phyloP scores from a whole-genome alignment of 2,797 vertebrate genomes.

The Fundulus diaphanus region DNA sequence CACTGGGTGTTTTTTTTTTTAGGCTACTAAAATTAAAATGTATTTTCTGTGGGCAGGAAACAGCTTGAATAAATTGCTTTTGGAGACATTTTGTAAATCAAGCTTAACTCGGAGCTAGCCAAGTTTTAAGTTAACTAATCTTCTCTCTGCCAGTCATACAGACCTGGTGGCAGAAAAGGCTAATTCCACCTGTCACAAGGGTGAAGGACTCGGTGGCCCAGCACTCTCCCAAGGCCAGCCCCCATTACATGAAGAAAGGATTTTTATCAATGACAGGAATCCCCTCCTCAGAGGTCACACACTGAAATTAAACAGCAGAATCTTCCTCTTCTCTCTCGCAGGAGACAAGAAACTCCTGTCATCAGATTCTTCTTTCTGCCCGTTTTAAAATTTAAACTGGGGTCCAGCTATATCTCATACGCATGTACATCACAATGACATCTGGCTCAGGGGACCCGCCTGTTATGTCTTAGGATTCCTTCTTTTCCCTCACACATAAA shows the following conservation, averaged over 20 bases:
- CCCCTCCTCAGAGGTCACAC: slow-evolving; percentile 51
- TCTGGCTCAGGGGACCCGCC: slow-evolving; percentile 48
- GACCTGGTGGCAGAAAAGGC: slow-evolving; percentile 35
- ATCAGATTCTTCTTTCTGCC: slow-evolving; percentile 43
- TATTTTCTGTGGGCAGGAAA: slow-evolving; percentile 11
- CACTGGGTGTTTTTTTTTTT: slow-evolving; percentile 25
- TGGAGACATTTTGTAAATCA: slow-evolving; percentile 44
- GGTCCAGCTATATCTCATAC: slow-evolving; percentile 44
- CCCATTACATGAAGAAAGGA: slow-evolving; percentile 62
- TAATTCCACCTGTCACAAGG: slow-evolving; percentile 57
- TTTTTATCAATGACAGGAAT: slow-evolving; percentile 60
- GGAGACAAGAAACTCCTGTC: slow-evolving; percentile 48
- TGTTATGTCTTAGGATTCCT: slow-evolving; percentile 59
- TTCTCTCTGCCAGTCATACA: slow-evolving; percentile 26
- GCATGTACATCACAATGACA: slow-evolving; percentile 73
- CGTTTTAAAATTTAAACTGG: slow-evolving; percentile 58
- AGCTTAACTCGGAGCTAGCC: slow-evolving; percentile 17
- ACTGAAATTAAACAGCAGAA: slow-evolving; percentile 64
- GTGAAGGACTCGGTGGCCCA: slow-evolving; percentile 35
- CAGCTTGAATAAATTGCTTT: slow-evolving; percentile 45
- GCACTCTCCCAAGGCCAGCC: slow-evolving; percentile 45
- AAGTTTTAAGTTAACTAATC: slow-evolving; percentile 32
- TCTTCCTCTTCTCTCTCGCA: slow-evolving; percentile 42
- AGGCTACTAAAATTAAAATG: slow-evolving; percentile 41
- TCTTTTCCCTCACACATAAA: slow-evolving; percentile 64